Evolutionary conservation across 2,113 vertebrate species (phyloP).

Genomic region (Acrocephalus arundinaceus): DNA sequence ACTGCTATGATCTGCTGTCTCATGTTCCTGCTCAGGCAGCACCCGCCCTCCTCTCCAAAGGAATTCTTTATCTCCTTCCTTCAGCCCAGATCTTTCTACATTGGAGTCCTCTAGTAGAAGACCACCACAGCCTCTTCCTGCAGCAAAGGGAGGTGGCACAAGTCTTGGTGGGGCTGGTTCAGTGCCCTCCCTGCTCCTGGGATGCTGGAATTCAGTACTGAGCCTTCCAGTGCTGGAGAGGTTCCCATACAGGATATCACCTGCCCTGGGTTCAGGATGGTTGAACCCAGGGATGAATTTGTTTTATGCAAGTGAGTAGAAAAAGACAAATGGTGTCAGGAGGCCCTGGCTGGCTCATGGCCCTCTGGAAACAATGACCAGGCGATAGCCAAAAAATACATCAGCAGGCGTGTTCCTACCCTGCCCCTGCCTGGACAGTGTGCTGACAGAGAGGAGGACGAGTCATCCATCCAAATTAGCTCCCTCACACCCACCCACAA

Average conservation of each 20-base stretch:
- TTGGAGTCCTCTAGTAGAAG: neutral
- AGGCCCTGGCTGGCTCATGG: neutral
- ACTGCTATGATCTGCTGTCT: neutral
- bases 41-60: neutral
- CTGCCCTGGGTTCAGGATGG: neutral
- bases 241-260: neutral
- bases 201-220: neutral
- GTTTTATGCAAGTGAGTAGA: neutral
- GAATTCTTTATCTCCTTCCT: neutral
- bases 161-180: neutral
- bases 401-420: conserved; percentile 6
- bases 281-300: neutral
- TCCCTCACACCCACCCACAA: neutral
- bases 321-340: neutral
- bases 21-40: neutral
- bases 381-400: neutral
- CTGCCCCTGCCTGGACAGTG: neutral
- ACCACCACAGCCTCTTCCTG: neutral
- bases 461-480: neutral
- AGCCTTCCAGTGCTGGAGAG: neutral
- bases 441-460: neutral
- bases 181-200: neutral
- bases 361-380: neutral
- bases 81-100: neutral
- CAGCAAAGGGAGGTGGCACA: neutral